These are phyloP conservation scores for Drosophila murphyi DNA, from an alignment of 1,140 invertebrate species.

Conservation along the genomic window DNA sequence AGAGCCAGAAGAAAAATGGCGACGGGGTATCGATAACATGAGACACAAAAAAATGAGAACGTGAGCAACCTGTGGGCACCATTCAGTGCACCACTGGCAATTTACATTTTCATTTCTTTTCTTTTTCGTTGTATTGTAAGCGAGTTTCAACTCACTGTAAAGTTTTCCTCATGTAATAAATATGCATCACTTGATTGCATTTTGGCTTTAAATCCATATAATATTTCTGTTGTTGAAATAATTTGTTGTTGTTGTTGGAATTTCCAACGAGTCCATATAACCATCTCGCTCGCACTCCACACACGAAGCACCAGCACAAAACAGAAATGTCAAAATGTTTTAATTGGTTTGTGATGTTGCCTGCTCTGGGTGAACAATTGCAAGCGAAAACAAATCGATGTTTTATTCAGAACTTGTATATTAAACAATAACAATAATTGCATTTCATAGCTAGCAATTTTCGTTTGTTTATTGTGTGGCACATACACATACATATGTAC, in stretches of 20 bases:
- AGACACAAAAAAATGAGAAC: constrained; percentile 50
- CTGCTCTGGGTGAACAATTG: constrained; percentile 7
- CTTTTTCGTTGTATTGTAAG: not conserved
- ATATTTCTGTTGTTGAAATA: constrained; percentile 57
- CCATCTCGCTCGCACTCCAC: constrained; percentile 51
- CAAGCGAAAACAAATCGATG: not conserved
- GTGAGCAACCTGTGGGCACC: constrained; percentile 64
- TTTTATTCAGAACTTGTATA: not conserved
- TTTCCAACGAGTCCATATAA: constrained; percentile 67
- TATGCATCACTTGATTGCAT: constrained; percentile 4
- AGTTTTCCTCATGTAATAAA: not conserved
- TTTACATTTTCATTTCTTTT: not conserved
- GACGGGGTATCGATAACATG: constrained; percentile 78
- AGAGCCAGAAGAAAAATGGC: constrained; percentile 75
- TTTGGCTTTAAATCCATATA: constrained; percentile 29
- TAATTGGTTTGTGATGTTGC: constrained; percentile 41
- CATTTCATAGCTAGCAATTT: not conserved
- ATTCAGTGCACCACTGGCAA: not conserved
- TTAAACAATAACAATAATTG: not conserved
- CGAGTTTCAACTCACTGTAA: not conserved
- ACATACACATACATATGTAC: constrained; percentile 7
- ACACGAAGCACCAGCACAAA: constrained; percentile 45
- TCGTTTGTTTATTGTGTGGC: not conserved
- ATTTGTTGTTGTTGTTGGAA: constrained; percentile 76
- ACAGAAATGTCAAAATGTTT: constrained; percentile 51